Percentiles rank a stretch among this genome's conserved stretches.
Evolutionary conservation across 2,113 vertebrate species (phyloP).

Genomic region (Eudyptes chrysolophus): DNA sequence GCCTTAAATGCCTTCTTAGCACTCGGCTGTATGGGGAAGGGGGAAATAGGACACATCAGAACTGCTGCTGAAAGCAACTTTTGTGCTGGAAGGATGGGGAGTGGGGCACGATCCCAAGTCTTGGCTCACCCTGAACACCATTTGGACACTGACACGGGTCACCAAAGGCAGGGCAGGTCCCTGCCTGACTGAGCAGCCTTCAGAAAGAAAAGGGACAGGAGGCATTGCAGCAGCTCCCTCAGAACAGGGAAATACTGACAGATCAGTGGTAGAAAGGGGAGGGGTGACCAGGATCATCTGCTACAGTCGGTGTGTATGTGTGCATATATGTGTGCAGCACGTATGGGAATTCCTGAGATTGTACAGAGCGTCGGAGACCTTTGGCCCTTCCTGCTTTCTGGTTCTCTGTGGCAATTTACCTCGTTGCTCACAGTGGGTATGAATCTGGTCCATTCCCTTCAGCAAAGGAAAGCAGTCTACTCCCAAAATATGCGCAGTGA

Average conservation of each 20-base stretch:
- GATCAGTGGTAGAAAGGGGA: neutral
- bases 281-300: neutral
- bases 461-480: neutral
- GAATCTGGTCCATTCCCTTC: neutral
- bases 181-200: neutral
- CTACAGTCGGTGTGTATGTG: neutral
- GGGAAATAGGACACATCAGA: neutral
- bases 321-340: neutral
- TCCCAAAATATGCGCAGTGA: neutral
- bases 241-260: neutral
- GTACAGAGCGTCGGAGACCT: neutral
- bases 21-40: neutral
- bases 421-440: neutral
- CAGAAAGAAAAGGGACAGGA: neutral
- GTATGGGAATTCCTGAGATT: neutral
- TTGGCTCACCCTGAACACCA: neutral
- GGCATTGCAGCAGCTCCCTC: neutral
- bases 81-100: neutral
- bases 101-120: neutral
- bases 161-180: neutral
- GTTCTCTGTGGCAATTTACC: neutral
- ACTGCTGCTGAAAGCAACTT: neutral
- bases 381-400: constrained; percentile 7
- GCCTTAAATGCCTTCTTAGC: neutral
- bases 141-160: neutral